Percentiles rank a stretch among this genome's conserved stretches.
Conservation (phyloP, 2,797 vertebrate species). For the Mormyrus proboscirostris region DNA sequence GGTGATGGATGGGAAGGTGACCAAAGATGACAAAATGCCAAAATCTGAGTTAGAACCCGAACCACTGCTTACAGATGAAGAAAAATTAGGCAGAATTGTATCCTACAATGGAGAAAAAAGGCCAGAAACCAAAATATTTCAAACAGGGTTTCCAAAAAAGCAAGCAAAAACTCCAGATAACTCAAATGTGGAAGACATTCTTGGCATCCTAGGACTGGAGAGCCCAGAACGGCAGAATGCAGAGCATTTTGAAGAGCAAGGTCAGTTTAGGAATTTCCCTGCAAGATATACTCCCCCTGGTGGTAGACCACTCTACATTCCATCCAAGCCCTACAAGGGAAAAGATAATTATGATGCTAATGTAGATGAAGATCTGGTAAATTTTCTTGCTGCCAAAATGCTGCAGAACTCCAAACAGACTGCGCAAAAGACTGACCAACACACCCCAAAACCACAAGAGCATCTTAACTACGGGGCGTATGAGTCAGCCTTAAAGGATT, state of each 20-base stretch:
- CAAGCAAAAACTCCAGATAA: constrained; percentile 64
- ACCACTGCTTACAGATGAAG: constrained; percentile 53
- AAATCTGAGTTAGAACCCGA: constrained; percentile 54
- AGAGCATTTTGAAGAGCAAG: constrained; percentile 59
- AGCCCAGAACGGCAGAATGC: constrained; percentile 61
- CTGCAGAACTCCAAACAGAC: constrained; percentile 68
- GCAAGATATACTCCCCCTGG: constrained; percentile 57
- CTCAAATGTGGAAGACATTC: constrained; percentile 77
- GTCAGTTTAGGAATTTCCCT: constrained; percentile 59
- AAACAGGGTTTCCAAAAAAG: constrained; percentile 55
- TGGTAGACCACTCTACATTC: constrained; percentile 53
- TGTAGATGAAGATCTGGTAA: constrained; percentile 70
- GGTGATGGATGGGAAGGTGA: constrained; percentile 64
- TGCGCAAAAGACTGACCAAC: constrained; percentile 54
- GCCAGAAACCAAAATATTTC: constrained; percentile 56
- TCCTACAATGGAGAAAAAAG: constrained; percentile 59
- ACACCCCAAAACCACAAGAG: constrained; percentile 57
- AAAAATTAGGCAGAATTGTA: constrained; percentile 52
- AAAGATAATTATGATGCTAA: constrained; percentile 67
- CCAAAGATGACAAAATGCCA: constrained; percentile 68
- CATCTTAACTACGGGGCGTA: constrained; percentile 31
- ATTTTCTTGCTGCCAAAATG: constrained; percentile 74
- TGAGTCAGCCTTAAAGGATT: constrained; percentile 66
- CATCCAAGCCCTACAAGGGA: constrained; percentile 62
- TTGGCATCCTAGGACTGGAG: constrained; percentile 74